A percentile compares a stretch with the other conserved stretches of the same genome.
Conservation (phyloP, 1,140 invertebrate genomes). For the Triops cancriformis region DNA sequence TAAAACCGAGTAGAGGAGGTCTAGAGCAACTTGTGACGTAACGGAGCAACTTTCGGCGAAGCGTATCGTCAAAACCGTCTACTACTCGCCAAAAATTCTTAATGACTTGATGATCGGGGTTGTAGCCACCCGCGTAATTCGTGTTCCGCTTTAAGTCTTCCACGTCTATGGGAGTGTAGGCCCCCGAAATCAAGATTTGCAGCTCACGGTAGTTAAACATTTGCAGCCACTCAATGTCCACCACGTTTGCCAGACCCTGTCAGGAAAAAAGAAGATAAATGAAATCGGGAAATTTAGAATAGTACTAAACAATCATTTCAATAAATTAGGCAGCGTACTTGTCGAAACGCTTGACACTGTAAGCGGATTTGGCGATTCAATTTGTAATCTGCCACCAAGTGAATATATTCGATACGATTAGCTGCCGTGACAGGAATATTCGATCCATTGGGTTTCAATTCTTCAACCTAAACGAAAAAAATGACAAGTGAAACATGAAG, state of each 20-base stretch:
- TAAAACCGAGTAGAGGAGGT: conserved; percentile 94
- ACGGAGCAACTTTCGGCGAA: conserved; percentile 79
- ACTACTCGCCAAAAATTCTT: conserved; percentile 77
- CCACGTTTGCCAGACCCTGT: conserved; percentile 71
- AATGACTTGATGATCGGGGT: conserved; percentile 57
- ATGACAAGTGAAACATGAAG: not conserved
- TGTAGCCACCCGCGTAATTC: conserved; percentile 74
- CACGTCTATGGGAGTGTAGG: conserved; percentile 80
- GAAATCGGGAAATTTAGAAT: not conserved
- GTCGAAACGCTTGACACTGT: conserved; percentile 76
- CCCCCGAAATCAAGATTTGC: conserved; percentile 88
- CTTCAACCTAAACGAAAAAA: conserved; percentile 53
- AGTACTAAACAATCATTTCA: not conserved
- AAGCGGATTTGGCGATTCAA: conserved; percentile 82
- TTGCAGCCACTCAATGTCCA: conserved; percentile 81
- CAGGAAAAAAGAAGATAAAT: conserved; percentile 27
- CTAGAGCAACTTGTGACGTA: conserved; percentile 96
- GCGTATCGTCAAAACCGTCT: conserved; percentile 68
- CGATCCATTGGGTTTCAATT: conserved; percentile 79
- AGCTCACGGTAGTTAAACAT: conserved; percentile 93
- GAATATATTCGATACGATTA: conserved; percentile 94
- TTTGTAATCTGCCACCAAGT: conserved; percentile 91
- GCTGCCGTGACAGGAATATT: conserved; percentile 81
- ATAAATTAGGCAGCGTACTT: conserved; percentile 37
- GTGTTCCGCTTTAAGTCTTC: conserved; percentile 77